Evolutionary conservation across 2,888 invertebrate genomes (phyloP).

Genomic region (Serrognathus titanus): DNA sequence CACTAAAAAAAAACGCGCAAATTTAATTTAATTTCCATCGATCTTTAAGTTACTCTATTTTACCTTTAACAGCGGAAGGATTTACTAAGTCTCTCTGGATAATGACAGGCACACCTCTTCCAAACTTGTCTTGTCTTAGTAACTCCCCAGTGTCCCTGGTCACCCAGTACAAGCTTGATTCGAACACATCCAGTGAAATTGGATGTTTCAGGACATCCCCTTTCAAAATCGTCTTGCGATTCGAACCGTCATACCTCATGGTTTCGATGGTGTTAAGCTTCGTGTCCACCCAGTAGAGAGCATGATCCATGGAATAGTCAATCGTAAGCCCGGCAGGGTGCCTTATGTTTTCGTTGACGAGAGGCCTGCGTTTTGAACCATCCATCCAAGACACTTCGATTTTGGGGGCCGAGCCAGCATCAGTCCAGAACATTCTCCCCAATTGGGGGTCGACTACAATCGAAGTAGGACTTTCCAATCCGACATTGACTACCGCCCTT

Average conservation of each 20-base stretch:
- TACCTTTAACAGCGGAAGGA: slow-evolving; percentile 81
- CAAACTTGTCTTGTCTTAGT: slow-evolving; percentile 92
- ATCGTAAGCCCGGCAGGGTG: slow-evolving; percentile 88
- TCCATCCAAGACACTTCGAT: slow-evolving; percentile 98
- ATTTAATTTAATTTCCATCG: no score
- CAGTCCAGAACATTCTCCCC: slow-evolving; percentile 91
- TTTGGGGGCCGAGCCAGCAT: slow-evolving; percentile 86
- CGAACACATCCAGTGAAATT: slow-evolving; percentile 88
- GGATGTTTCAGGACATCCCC: slow-evolving; percentile 78
- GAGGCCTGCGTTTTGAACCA: slow-evolving; percentile 77
- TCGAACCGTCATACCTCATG: slow-evolving; percentile 77
- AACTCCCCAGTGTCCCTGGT: slow-evolving; percentile 85
- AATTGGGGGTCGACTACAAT: slow-evolving; percentile 82
- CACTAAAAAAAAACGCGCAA: slow-evolving; percentile 50
- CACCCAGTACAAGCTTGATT: slow-evolving; percentile 90
- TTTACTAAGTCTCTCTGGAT: slow-evolving; percentile 80
- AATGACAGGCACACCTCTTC: slow-evolving; percentile 82
- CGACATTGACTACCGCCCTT: slow-evolving; percentile 72
- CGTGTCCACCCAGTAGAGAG: slow-evolving; percentile 93
- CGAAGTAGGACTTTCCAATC: slow-evolving; percentile 83
- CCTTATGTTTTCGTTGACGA: slow-evolving; percentile 78
- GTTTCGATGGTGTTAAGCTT: slow-evolving; percentile 88
- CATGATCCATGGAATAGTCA: slow-evolving; percentile 85
- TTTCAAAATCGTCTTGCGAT: slow-evolving; percentile 66
- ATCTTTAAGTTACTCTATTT: no score